Evolutionary conservation across 2,797 vertebrate species (phyloP), one percentile per base, ranked within the genome.

Genomic region (Rhinophrynus dorsalis): DNA sequence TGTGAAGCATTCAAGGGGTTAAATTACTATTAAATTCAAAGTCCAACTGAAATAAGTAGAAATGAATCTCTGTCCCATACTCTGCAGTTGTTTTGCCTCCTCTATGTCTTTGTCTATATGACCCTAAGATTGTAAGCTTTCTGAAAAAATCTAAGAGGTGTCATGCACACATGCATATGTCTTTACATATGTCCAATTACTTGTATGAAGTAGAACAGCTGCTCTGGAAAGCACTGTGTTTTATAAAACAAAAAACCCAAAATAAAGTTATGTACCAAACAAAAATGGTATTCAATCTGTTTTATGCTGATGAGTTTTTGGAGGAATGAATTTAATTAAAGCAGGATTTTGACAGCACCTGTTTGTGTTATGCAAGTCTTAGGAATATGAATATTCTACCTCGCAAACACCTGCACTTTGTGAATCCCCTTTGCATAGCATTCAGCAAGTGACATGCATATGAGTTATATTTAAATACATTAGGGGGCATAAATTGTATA

Each of bases 251-350:
- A 62, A 62, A 37, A 55, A 55, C 55, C 13, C 9, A 45, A 70
- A 62, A 70, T 62, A 45, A 55, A 40, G 26, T 57, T 48, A 71
- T 51, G 23, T 52, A 21, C 27, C 26, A 38, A 18, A 29, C 18
- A 21, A 56, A 45, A 30, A 61, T 54, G 38, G 52, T 50, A 66
- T 59, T 59, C 35, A 65, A 59, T 59, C 45, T 44, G 54, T 44
- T 42, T 57, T 33, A 58, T 23, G 15, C 59, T 51, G 61, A 72
- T 65, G 45, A 59, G 13, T 73, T 44, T 27, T 55, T 38, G 20
- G 60, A 59, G 55, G 35, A 60, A 54, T 52, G 37, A 52, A 73
- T 66, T 45, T 66, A 73, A 73, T 73, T 62, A 66, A 72, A 73
- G 20, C 42, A 52, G 55, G 47, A 66, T 66, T 66, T 32, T 59